A percentile compares a stretch with the other conserved stretches of the same genome.
Evolutionary conservation across 2,113 vertebrate species (phyloP).

Genomic region (Pantherophis guttatus): DNA sequence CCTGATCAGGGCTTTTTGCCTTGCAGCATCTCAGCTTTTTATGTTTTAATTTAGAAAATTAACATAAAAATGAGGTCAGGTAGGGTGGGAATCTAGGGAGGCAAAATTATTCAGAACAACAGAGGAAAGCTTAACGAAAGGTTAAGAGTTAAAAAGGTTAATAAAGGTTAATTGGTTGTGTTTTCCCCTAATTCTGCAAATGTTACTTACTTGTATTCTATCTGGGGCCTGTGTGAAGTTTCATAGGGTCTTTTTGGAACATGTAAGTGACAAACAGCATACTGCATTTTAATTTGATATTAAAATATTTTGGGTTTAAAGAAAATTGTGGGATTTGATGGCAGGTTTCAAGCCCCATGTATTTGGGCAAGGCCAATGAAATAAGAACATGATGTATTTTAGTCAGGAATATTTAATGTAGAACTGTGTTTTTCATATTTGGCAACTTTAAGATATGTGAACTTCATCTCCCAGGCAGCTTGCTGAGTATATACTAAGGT

Average conservation of each 20-base stretch:
- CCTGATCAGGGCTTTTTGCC: background rate
- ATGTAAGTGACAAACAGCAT: background rate
- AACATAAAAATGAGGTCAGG: background rate
- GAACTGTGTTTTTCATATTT: background rate
- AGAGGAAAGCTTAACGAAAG: background rate
- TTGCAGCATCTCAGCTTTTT: background rate
- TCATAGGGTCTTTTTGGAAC: background rate
- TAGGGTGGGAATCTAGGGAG: background rate
- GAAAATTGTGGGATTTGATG: background rate
- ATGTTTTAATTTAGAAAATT: background rate
- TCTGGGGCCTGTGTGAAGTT: no score
- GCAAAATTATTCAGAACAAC: background rate
- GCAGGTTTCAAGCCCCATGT: background rate
- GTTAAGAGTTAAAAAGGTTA: background rate
- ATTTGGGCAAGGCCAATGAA: background rate
- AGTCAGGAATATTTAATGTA: background rate
- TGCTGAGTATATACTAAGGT: background rate
- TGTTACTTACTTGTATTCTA: background rate
- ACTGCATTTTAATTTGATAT: background rate
- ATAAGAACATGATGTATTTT: background rate
- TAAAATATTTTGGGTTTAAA: background rate
- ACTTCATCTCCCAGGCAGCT: background rate
- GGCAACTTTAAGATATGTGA: background rate
- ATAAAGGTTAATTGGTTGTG: background rate
- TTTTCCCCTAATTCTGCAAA: background rate